Evolutionary conservation across 2,888 invertebrate species (phyloP), one percentile per base, ranked within the genome.

Genomic region (Sycophila texana): DNA sequence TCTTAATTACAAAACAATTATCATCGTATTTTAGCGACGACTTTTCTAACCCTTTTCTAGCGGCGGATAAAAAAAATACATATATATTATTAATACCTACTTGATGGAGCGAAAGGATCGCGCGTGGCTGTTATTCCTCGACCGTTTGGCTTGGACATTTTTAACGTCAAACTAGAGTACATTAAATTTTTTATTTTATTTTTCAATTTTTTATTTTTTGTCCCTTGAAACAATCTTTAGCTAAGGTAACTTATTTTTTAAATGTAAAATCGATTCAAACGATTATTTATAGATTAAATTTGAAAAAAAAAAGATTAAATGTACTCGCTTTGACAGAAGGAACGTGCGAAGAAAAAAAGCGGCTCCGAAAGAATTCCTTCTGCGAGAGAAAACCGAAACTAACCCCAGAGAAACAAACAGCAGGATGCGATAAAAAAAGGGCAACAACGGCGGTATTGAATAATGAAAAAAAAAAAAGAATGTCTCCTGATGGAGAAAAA

Each of bases 41-140:
- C 49, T 84, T 84, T 84, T 84, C 77, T 83, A 83, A 84, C 82
- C 82, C 80, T 83, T 83, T 84, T 83, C 81, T 83, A 84, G 83
- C 26, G 75, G 63, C 77, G 60, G 55, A 74, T 79, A 70, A 13
- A 72, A 72, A 26, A 68, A 67, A 79, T 71, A 47, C 60, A 80
- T 72, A 79, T 26, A 76, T 22, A 66, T 57, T 72, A 22, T 66
- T 71, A 71, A 77, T 65, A 74, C 47, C 66, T 72, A 71, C 14
- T 74, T 74, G 71, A 13, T 74, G 51, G 53, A 47, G 74, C 60
- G 58, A 66, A 39, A 65, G 61, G 47, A 60, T 75, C 51, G 55
- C 65, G 18, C 51, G 39, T 57, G 39, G 58, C 72, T 75, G 68
- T 79, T 76, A 67, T 80, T 80, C 72, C 58, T 76, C 51, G 67